Conservation (phyloP, 2,888 invertebrate genomes). For the Sisyra terminalis region DNA sequence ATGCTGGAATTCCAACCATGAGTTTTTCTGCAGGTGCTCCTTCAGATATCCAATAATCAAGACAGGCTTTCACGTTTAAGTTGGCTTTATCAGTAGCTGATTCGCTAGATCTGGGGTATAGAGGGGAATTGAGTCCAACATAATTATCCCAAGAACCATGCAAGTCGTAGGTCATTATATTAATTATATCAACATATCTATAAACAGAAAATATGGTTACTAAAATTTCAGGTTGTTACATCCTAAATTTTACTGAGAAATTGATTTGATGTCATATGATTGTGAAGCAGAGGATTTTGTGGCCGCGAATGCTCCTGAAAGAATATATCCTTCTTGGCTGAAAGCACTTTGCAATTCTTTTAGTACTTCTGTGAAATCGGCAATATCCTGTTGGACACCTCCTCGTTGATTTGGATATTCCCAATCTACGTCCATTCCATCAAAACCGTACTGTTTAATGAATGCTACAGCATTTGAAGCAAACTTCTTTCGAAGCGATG, state of each 20-base stretch:
- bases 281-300: slow-evolving; percentile 27
- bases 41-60: slow-evolving; percentile 33
- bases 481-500: slow-evolving; percentile 31
- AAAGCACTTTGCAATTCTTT: slow-evolving; percentile 38
- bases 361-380: slow-evolving; percentile 34
- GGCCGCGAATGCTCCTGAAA: slow-evolving; percentile 44
- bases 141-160: slow-evolving; percentile 47
- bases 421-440: slow-evolving; percentile 61
- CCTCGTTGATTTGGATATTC: slow-evolving; percentile 47
- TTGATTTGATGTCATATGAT: slow-evolving; percentile 40
- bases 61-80: slow-evolving; percentile 29
- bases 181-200: slow-evolving; percentile 45
- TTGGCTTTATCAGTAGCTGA: slow-evolving; percentile 16
- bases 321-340: slow-evolving; percentile 29
- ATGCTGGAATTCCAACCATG: slow-evolving; percentile 50
- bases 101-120: slow-evolving; percentile 33
- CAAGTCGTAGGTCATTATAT: slow-evolving; percentile 59
- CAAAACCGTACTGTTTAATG: slow-evolving; percentile 38
- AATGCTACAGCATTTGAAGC: slow-evolving; percentile 36
- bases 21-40: slow-evolving; percentile 45
- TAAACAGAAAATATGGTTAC: slow-evolving; percentile 11
- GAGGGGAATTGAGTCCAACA: slow-evolving; percentile 51
- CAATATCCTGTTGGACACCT: slow-evolving; percentile 27
- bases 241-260: slow-evolving; percentile 29
- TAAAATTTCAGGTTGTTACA: not conserved